A percentile compares a stretch with the other conserved stretches of the same genome.
Conservation (phyloP, 2,888 invertebrate species). For the Melangyna quadrimaculata region DNA sequence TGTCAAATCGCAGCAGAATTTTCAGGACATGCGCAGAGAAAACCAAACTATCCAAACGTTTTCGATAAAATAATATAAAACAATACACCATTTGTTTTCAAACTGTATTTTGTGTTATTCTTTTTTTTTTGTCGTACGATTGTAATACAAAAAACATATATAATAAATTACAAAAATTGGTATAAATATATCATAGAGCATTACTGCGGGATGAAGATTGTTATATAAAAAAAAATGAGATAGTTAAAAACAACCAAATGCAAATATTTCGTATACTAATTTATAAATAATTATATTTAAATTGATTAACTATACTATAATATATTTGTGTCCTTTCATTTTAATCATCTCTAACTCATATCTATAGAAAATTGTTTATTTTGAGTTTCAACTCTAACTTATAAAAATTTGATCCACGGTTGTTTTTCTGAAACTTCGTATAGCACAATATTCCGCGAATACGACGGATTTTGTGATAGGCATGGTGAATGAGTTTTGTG, state of each 20-base stretch:
- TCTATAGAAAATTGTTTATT: background rate
- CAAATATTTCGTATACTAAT: conserved; percentile 7
- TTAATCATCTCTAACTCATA: background rate
- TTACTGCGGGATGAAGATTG: background rate
- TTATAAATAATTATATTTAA: conserved; percentile 31
- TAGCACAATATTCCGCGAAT: background rate
- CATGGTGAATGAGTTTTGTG: conserved; percentile 4
- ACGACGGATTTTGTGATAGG: background rate
- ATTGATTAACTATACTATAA: background rate
- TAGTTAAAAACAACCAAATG: conserved; percentile 3
- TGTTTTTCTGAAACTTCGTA: background rate
- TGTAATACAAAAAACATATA: conserved; percentile 25
- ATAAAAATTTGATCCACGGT: background rate
- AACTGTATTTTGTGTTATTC: conserved; percentile 36
- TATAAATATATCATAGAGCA: conserved; percentile 9
- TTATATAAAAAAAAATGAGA: conserved; percentile 15
- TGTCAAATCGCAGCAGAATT: background rate
- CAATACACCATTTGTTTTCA: conserved; percentile 19
- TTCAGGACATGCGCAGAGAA: conserved; percentile 42
- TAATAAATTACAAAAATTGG: conserved; percentile 46
- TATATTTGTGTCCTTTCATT: conserved; percentile 5
- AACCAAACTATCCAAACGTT: background rate
- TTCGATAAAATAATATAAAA: background rate
- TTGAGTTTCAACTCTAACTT: background rate
- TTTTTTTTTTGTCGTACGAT: background rate